Percentiles rank a stretch among this genome's conserved stretches.
phyloP scores from a whole-genome alignment of 2,797 vertebrate species.

The Hoplostethus mediterraneus region DNA sequence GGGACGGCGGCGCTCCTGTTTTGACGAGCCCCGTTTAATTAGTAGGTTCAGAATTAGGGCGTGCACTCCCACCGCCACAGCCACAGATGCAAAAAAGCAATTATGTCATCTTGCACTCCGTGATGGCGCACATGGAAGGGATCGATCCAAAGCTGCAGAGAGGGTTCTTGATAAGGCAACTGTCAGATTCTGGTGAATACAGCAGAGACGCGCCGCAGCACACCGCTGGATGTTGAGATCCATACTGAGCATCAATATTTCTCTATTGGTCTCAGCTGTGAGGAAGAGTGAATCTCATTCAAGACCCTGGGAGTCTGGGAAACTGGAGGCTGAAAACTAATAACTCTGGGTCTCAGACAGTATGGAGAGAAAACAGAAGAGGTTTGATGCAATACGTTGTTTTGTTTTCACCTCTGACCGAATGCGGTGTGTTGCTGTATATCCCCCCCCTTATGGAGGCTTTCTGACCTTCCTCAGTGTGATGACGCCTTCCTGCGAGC shows the following conservation, averaged over 20 bases:
- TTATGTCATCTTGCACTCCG: constrained; percentile 72
- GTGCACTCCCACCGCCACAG: constrained; percentile 25
- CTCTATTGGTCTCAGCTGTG: constrained; percentile 58
- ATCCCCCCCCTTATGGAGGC: not conserved
- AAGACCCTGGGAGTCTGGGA: constrained; percentile 51
- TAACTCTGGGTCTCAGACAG: constrained; percentile 39
- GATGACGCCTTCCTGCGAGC: constrained; percentile 92
- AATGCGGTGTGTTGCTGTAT: too few species aligned
- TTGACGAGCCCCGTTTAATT: constrained; percentile 70
- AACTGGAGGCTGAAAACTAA: constrained; percentile 43
- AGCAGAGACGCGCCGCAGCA: constrained; percentile 57
- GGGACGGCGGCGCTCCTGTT: constrained; percentile 54
- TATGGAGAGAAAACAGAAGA: constrained; percentile 16
- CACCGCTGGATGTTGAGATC: constrained; percentile 54
- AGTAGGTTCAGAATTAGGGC: constrained; percentile 64
- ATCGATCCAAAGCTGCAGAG: constrained; percentile 68
- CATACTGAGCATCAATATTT: constrained; percentile 66
- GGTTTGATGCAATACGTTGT: not conserved
- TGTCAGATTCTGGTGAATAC: constrained; percentile 67
- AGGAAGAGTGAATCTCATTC: constrained; percentile 52
- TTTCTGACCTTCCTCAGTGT: constrained; percentile 91
- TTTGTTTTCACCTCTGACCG: too few species aligned
- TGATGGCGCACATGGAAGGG: constrained; percentile 68
- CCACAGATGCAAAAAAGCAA: constrained; percentile 70
- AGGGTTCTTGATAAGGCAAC: constrained; percentile 62